A percentile compares a stretch with the other conserved stretches of the same genome.
These are phyloP conservation scores for Pipistrellus pipistrellus DNA, from an alignment of 2,797 vertebrate species.

Conservation along the genomic window DNA sequence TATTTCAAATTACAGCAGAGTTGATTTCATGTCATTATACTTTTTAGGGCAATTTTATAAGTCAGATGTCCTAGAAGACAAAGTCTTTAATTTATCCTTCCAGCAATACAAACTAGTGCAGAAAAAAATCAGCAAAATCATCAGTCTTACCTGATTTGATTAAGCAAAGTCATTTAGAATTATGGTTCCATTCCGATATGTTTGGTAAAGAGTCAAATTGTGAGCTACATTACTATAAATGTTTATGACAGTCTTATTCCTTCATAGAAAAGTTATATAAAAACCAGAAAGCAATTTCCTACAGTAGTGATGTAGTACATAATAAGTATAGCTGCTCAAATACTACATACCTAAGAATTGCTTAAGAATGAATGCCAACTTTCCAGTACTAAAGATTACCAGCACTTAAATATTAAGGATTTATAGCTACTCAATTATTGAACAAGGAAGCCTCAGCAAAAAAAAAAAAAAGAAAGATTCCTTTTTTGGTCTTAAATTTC, in stretches of 20 bases:
- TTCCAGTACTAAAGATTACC: background rate
- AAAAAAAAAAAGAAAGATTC: conserved; percentile 28
- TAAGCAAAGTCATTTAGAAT: conserved; percentile 27
- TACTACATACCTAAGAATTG: background rate
- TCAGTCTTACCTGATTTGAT: background rate
- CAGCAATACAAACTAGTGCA: background rate
- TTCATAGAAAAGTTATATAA: background rate
- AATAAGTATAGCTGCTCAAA: background rate
- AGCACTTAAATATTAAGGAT: background rate
- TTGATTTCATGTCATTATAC: background rate
- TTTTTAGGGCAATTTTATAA: conserved; percentile 17
- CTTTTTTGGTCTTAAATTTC: conserved; percentile 55
- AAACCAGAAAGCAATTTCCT: background rate
- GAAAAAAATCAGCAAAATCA: background rate
- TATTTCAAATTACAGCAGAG: conserved; percentile 9
- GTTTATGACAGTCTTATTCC: background rate
- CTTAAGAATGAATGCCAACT: conserved; percentile 8
- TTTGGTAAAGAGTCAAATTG: background rate
- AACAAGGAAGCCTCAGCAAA: conserved; percentile 42
- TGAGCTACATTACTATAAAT: background rate
- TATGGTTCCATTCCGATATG: background rate
- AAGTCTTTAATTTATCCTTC: conserved; percentile 4
- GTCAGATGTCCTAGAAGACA: background rate
- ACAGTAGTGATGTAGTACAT: background rate
- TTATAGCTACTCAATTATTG: conserved; percentile 43